phyloP scores from a whole-genome alignment of 2,888 invertebrate genomes.

The Epicampocera succincta region DNA sequence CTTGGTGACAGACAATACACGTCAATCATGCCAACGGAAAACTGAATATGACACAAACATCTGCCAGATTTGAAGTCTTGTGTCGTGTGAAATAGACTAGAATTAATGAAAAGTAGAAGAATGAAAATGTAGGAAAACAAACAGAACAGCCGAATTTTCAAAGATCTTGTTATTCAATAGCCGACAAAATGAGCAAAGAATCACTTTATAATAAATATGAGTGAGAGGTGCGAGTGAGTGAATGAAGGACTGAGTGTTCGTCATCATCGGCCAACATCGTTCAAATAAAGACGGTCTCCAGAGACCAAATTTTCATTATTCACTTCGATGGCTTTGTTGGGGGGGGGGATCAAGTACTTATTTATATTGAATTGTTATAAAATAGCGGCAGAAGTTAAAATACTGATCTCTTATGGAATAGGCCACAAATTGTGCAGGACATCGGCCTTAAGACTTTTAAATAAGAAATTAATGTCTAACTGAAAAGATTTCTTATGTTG shows the following conservation, averaged over 20 bases:
- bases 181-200: slow-evolving; percentile 35
- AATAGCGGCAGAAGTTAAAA: slow-evolving; percentile 34
- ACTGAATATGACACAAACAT: slow-evolving; percentile 32
- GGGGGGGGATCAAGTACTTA: too few species aligned
- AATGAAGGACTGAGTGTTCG: slow-evolving; percentile 7
- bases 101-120: not conserved
- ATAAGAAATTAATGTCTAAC: too few species aligned
- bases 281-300: slow-evolving; percentile 14
- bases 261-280: slow-evolving; percentile 17
- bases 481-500: too few species aligned
- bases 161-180: not conserved
- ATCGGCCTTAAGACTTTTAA: too few species aligned
- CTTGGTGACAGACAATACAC: slow-evolving; percentile 27
- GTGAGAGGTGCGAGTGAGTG: not conserved
- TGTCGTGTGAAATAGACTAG: slow-evolving; percentile 6
- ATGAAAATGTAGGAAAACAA: slow-evolving; percentile 12
- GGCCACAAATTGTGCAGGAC: too few species aligned
- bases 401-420: too few species aligned
- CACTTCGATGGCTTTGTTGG: not conserved
- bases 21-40: slow-evolving; percentile 37
- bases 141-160: not conserved
- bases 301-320: slow-evolving; percentile 10
- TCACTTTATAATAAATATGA: not conserved
- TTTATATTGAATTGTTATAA: not conserved
- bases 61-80: slow-evolving; percentile 45